Base-by-base conservation (phyloP, 2,113 vertebrate genomes). In the Siniperca chuatsi region DNA sequence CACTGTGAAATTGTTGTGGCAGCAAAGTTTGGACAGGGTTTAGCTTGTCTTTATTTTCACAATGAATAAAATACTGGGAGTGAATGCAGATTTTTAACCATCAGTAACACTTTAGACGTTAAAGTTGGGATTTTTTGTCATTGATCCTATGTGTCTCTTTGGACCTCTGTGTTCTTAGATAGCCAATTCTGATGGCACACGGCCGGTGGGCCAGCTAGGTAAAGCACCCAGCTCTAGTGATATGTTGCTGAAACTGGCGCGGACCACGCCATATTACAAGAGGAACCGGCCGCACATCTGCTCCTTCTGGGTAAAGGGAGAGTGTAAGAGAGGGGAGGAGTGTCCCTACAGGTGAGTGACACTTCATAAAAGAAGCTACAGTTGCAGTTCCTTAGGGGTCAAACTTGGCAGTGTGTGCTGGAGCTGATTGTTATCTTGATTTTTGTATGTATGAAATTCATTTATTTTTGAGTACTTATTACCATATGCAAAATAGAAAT, bases 301-400 rank as follows among this genome's bases (percentile, higher is more conserved):
- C 78, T 99, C 98, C 86, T 99, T 99, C 92, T 99, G 98, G 98
- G 98, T 99, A 11, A 99, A 99, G 92, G 98, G 98, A 88, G 98
- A 99, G 80, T 99, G 98, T 92, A 98, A 99, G 93, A 96, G 98
- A 96, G 98, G 98, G 66, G 98, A 99, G 77, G 98, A 99, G 86
- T 99, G 98, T 90, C 98, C 98, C 0, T 99, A 99, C 93, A 99
- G 98, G 98, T 97, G 90, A 90, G 81, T 52, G 8, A 2, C 16
- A 37, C 12, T 6, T 61, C 21, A 60, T 25, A 7, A 37, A 72
- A 50, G 29, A 35, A 15, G 6, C 48, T 12, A 0, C 7, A 60
- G 12, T n/a, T 76, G 60, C 33, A 48, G 23, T 77, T 33, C 50
- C 40, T 55, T 20, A 33, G 9, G 16, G 29, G 10, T 68, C 11